A percentile compares a stretch with the other conserved stretches of the same genome.
These are phyloP conservation scores for Petaurus breviceps DNA, from an alignment of 2,113 vertebrate species.

Conservation along the genomic window DNA sequence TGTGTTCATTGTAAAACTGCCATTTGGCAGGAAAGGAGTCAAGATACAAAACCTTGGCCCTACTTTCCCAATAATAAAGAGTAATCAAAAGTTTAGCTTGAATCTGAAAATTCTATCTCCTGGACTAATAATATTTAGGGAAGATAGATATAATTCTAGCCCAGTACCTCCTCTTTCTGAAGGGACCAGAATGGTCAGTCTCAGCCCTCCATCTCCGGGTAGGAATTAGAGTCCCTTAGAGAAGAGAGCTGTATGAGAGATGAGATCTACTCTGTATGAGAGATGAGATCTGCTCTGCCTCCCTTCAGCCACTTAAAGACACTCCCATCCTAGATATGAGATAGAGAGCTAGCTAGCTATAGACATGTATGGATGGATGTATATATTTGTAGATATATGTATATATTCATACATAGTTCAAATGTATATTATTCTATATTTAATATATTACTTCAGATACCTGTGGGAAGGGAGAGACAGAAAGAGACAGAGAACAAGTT, in stretches of 20 bases:
- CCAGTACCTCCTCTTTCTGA: background rate
- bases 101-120: background rate
- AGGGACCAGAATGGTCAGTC: background rate
- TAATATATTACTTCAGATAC: background rate
- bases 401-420: background rate
- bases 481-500: background rate
- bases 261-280: too few species aligned
- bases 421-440: background rate
- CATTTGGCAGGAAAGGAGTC: background rate
- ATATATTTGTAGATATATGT: background rate
- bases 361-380: background rate
- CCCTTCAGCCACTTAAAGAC: background rate
- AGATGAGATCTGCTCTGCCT: background rate
- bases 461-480: background rate
- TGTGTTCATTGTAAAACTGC: background rate
- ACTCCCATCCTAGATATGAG: background rate
- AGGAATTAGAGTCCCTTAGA: background rate
- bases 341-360: background rate
- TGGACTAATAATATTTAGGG: background rate
- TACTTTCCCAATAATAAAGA: background rate
- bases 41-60: background rate
- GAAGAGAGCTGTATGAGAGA: background rate
- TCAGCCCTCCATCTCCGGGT: background rate
- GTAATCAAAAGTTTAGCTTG: background rate
- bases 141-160: background rate